Conservation (phyloP, 2,888 invertebrate genomes). For the Limnephilus rhombicus region DNA sequence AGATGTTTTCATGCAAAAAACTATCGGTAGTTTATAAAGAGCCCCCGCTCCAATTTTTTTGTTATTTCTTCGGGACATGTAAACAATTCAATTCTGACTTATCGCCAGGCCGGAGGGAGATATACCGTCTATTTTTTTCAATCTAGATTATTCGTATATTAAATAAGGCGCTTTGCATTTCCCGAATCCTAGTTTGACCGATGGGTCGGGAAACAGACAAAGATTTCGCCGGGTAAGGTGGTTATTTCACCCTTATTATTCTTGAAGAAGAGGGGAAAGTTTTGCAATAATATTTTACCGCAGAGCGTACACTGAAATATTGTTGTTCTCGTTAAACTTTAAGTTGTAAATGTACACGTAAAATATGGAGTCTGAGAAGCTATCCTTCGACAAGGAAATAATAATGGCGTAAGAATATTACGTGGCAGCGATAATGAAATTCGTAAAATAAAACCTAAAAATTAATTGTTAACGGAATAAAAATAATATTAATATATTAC, state of each 20-base stretch:
- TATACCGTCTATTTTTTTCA: background rate
- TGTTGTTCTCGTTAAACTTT: constrained; percentile 23
- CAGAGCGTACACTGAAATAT: background rate
- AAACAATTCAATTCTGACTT: no score
- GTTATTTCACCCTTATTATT: background rate
- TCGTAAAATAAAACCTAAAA: background rate
- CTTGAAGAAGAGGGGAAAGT: constrained; percentile 20
- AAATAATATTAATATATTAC: background rate
- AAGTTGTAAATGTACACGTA: constrained; percentile 18
- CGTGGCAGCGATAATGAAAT: background rate
- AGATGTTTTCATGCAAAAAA: no score
- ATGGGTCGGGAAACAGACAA: background rate
- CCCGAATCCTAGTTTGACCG: constrained; percentile 13
- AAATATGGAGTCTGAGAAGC: background rate
- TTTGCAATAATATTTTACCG: constrained; percentile 45
- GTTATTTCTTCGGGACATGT: no score
- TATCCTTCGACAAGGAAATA: background rate
- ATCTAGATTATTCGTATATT: background rate
- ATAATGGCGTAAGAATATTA: background rate
- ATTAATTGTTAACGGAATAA: no score
- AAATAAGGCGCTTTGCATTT: background rate
- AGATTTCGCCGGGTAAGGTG: constrained; percentile 29
- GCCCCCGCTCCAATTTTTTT: no score
- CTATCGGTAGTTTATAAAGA: no score
- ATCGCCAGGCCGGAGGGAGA: no score